phyloP scores from a whole-genome alignment of 2,888 invertebrate genomes.

The Meghimatium bilineatum region DNA sequence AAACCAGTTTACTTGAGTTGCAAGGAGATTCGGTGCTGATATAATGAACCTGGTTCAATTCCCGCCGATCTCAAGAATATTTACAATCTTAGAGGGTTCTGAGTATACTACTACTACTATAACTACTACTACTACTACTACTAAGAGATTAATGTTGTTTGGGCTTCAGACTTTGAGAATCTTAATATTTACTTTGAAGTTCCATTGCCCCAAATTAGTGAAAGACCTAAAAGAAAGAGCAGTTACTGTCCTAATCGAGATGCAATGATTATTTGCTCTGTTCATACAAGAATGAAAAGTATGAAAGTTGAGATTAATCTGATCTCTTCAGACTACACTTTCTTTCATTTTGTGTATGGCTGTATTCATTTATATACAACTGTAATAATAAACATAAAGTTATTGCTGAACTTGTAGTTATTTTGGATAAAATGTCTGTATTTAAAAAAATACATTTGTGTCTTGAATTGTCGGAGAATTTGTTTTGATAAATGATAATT shows the following conservation, averaged over 20 bases:
- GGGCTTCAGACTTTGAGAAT: not conserved
- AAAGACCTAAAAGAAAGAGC: not conserved
- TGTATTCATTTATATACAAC: not conserved
- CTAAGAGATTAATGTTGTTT: not conserved
- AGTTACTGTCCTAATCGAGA: not conserved
- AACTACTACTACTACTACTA: too few relatives aligned
- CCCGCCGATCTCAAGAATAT: too few relatives aligned
- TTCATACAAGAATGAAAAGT: not conserved
- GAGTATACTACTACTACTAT: too few relatives aligned
- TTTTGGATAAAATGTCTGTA: too few relatives aligned
- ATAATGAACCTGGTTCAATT: too few relatives aligned
- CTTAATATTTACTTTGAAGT: not conserved
- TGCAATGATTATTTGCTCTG: not conserved
- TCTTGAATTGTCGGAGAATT: too few relatives aligned
- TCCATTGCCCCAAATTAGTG: not conserved
- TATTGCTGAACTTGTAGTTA: too few relatives aligned
- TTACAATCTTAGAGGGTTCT: too few relatives aligned
- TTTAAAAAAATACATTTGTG: too few relatives aligned
- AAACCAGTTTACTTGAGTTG: too few relatives aligned
- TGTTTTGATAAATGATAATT: too few relatives aligned
- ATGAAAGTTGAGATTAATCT: not conserved
- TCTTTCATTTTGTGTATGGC: not conserved
- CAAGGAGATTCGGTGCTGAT: too few relatives aligned
- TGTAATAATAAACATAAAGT: not conserved
- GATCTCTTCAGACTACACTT: not conserved